Evolutionary conservation across 2,888 invertebrate species (phyloP).

Genomic region (Phaedon cochleariae): DNA sequence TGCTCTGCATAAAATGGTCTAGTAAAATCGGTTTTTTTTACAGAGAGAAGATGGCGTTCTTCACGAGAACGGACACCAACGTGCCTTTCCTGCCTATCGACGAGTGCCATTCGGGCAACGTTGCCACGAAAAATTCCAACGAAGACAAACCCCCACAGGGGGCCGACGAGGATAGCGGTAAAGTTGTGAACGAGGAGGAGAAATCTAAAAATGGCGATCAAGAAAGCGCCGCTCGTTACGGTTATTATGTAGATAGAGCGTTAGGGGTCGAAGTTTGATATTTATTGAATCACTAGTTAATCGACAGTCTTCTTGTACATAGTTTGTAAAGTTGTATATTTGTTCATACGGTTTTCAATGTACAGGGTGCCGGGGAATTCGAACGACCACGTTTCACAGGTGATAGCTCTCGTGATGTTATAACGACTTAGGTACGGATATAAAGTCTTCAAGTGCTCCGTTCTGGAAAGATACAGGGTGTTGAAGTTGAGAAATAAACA

Average conservation of each 20-base stretch:
- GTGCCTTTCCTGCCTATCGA: slow-evolving; percentile 80
- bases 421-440: too few species aligned
- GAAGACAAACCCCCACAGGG: slow-evolving; percentile 43
- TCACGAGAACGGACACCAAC: slow-evolving; percentile 81
- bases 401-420: too few species aligned
- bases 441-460: too few species aligned
- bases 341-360: slow-evolving; percentile 23
- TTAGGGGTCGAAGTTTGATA: slow-evolving; percentile 84
- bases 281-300: slow-evolving; percentile 30
- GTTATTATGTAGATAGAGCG: slow-evolving; percentile 84
- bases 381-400: too few species aligned
- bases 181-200: slow-evolving; percentile 61
- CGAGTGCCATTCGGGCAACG: slow-evolving; percentile 61
- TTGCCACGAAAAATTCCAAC: slow-evolving; percentile 45
- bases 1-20: too few species aligned
- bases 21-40: slow-evolving; percentile 50
- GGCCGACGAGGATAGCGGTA: slow-evolving; percentile 47
- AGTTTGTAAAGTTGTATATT: slow-evolving; percentile 31
- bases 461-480: too few species aligned
- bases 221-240: slow-evolving; percentile 68
- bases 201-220: slow-evolving; percentile 56
- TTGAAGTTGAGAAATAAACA: too few species aligned
- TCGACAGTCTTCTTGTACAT: slow-evolving; percentile 23
- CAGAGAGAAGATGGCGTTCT: slow-evolving; percentile 97
- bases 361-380: too few species aligned